phyloP scores from a whole-genome alignment of 2,113 vertebrate species.

The Callospermophilus lateralis region DNA sequence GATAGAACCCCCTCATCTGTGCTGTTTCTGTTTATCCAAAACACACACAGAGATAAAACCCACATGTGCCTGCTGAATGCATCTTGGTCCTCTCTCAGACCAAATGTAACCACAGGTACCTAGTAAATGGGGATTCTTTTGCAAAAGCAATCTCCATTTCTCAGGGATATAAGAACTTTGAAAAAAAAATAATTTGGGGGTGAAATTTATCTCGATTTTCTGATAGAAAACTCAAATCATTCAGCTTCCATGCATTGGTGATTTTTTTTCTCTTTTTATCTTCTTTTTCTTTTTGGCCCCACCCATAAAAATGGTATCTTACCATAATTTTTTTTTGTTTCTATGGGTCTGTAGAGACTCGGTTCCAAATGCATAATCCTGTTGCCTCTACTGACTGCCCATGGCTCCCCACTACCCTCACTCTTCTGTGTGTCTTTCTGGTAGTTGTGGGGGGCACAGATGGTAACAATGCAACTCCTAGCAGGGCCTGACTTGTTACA shows the following conservation, averaged over 20 bases:
- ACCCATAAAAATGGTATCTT: neutral
- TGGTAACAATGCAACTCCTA: neutral
- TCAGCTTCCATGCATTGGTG: neutral
- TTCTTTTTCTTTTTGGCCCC: neutral
- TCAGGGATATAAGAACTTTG: neutral
- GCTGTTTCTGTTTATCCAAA: slow-evolving; percentile 71
- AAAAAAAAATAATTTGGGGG: neutral
- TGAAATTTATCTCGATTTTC: slow-evolving; percentile 26
- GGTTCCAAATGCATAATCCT: neutral
- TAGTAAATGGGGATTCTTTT: neutral
- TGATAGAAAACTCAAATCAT: slow-evolving; percentile 1
- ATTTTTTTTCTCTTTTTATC: slow-evolving; percentile 21
- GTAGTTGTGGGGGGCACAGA: neutral
- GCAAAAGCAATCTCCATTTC: slow-evolving; percentile 1
- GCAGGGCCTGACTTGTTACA: neutral
- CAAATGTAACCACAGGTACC: neutral
- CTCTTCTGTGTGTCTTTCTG: neutral
- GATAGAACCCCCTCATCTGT: slow-evolving; percentile 29
- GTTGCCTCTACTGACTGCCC: neutral
- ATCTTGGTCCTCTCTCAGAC: neutral
- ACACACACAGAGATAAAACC: slow-evolving; percentile 67
- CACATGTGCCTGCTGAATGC: neutral
- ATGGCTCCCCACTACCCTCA: neutral
- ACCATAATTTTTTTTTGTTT: neutral
- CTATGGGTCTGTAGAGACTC: neutral